Conservation (phyloP, 2,888 invertebrate genomes). For the Aelia acuminata region DNA sequence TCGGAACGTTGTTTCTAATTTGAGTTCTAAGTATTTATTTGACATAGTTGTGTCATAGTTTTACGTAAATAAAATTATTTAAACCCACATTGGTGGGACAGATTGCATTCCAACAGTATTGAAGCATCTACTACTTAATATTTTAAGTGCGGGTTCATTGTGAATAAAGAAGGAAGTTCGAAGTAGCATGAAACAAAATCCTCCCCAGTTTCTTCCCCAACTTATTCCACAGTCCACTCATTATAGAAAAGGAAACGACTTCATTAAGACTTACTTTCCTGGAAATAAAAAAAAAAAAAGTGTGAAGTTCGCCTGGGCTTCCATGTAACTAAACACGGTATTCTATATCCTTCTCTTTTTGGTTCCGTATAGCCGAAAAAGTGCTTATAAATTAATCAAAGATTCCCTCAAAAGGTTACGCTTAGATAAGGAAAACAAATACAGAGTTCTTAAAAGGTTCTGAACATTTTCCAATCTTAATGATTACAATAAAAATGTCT, state of each 20-base stretch:
- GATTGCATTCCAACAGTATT: too few relatives aligned
- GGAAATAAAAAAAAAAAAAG: neutral
- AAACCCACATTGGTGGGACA: too few relatives aligned
- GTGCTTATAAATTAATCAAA: constrained; percentile 48
- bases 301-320: neutral
- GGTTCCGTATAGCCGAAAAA: constrained; percentile 11
- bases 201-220: neutral
- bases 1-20: too few relatives aligned
- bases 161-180: neutral
- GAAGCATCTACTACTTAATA: too few relatives aligned
- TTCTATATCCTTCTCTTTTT: constrained; percentile 40
- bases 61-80: too few relatives aligned
- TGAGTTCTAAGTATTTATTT: too few relatives aligned
- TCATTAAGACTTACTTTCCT: constrained; percentile 22
- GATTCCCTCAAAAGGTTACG: constrained; percentile 50
- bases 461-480: constrained; percentile 54
- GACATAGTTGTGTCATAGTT: too few relatives aligned
- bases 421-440: constrained; percentile 52
- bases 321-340: constrained; percentile 32
- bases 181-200: too few relatives aligned
- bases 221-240: neutral
- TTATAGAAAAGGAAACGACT: neutral
- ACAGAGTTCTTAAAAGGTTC: constrained; percentile 54
- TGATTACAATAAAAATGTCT: constrained; percentile 54
- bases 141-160: too few relatives aligned